A percentile compares a stretch with the other conserved stretches of the same genome.
Conservation (phyloP, 1,140 invertebrate genomes). For the Trachymyrmex cornetzi region DNA sequence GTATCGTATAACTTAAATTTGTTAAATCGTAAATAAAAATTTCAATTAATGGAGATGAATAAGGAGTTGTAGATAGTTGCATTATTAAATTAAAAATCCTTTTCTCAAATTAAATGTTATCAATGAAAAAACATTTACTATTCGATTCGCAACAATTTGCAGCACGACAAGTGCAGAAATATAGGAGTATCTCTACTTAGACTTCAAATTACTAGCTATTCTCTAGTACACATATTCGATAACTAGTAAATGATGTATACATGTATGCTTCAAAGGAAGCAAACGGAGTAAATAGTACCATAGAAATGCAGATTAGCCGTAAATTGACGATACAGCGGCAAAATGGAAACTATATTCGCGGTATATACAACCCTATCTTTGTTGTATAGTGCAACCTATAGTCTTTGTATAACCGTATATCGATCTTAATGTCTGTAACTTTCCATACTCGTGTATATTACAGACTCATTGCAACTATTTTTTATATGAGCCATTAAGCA, state of each 20-base stretch:
- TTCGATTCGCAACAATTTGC: neutral
- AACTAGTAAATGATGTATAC: neutral
- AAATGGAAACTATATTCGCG: constrained; percentile 6
- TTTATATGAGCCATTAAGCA: neutral
- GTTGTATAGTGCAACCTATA: neutral
- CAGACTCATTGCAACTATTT: neutral
- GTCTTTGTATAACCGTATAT: constrained; percentile 3
- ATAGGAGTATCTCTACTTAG: neutral
- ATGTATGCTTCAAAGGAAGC: constrained; percentile 7
- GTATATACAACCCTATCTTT: constrained; percentile 1
- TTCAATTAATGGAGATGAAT: neutral
- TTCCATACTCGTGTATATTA: neutral
- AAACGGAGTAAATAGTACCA: constrained; percentile 9
- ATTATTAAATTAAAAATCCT: neutral
- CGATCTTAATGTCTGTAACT: neutral
- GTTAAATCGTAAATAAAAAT: neutral
- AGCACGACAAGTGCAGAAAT: neutral
- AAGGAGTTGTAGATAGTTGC: neutral
- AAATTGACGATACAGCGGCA: constrained; percentile 20
- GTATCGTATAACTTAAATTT: neutral
- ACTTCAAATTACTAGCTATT: neutral
- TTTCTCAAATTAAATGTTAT: neutral
- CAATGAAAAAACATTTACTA: neutral
- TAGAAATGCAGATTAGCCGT: constrained; percentile 31
- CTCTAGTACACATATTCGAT: neutral